Conservation (phyloP, 2,113 vertebrate genomes). For the Azemiops feae region DNA sequence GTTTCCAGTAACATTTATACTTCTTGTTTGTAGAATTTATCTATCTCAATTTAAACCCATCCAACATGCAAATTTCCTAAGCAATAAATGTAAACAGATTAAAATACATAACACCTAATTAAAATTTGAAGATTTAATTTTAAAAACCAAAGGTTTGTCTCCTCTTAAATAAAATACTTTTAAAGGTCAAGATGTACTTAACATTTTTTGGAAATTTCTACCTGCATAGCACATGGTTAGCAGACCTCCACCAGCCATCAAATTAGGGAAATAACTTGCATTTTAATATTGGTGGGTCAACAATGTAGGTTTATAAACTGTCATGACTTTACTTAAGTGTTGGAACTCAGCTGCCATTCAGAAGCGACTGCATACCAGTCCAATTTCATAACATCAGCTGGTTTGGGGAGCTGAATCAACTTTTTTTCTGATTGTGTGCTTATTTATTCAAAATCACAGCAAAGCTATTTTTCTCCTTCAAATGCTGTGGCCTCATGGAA, state of each 20-base stretch:
- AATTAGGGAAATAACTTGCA: no score
- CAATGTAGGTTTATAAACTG: no score
- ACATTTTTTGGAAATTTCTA: not conserved
- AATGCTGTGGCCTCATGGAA: not conserved
- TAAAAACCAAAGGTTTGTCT: not conserved
- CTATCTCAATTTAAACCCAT: not conserved
- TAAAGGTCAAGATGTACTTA: not conserved
- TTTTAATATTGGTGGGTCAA: not conserved
- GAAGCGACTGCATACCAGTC: not conserved
- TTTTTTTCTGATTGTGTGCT: not conserved
- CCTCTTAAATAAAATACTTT: not conserved
- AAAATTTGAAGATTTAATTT: not conserved
- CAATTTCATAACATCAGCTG: not conserved
- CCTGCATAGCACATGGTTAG: not conserved
- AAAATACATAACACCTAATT: not conserved
- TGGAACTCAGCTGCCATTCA: not conserved
- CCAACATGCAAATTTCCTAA: not conserved
- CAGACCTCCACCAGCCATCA: no score
- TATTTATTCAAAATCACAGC: not conserved
- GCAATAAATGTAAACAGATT: not conserved
- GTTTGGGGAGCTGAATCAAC: not conserved
- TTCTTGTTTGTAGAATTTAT: not conserved
- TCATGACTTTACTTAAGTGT: no score
- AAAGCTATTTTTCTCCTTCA: not conserved
- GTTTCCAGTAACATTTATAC: not conserved